Evolutionary conservation across 2,797 vertebrate genomes (phyloP), one percentile per base, ranked within the genome.

Genomic region (Liparis tanakae): DNA sequence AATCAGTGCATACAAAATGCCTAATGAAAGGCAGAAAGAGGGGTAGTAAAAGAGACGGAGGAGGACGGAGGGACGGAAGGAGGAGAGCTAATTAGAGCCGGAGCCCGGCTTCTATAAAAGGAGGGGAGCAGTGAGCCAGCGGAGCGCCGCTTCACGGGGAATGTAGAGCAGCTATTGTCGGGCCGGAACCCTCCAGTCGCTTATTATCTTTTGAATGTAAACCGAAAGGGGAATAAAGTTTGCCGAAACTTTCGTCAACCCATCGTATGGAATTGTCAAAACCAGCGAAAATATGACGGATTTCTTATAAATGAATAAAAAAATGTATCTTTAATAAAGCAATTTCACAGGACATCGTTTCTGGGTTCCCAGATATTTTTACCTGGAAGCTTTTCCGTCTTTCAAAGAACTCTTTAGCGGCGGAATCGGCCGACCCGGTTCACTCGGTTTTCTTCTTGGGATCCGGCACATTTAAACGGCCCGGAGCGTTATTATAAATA

Each of bases 401-500:
- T 62, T 34, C 78, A 78, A 77, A 62, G 62, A 81, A 67, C 56
- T 74, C 71, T 66, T 6, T 30, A 30, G n/a, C 33, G 80, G 72
- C 65, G 74, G 48, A 74, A 78, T 65, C 46, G 1, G 63, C 53
- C 54, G 81, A 86, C 76, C 78, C 8, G 18, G 14, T 69, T 74
- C 54, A 78, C 62, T 55, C 37, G 10, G 20, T 30, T 51, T 51
- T 51, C 56, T 72, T 57, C 63, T 44, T 62, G 0, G 3, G 63
- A 83, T 69, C 64, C 55, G 5, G 61, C 46, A 3, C 59, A 55
- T 64, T 69, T 13, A 1, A 48, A 66, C 73, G 33, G 73, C 43
- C 74, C 72, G 43, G 34, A 76, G 73, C 60, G 1, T 14, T 17
- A 48, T 82, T 81, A 81, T 78, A 76, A 83, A 78, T 83, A 74